Percentiles rank a stretch among this genome's conserved stretches.
Conservation (phyloP, 2,113 vertebrate genomes). For the Hoplias malabaricus region DNA sequence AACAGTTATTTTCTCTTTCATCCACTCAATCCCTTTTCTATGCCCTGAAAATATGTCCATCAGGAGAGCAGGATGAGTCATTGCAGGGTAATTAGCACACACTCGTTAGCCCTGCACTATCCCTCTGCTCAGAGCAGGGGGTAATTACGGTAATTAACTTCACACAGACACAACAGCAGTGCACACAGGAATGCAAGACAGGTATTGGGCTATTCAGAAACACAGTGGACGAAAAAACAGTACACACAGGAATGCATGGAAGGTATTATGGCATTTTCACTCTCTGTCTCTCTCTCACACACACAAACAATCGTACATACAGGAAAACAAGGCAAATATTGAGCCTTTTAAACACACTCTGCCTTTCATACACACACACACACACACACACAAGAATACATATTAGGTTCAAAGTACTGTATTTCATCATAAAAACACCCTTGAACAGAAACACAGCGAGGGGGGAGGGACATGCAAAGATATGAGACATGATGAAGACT, state of each 20-base stretch:
- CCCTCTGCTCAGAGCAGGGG: not conserved
- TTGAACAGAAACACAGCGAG: no score
- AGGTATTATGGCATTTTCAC: not conserved
- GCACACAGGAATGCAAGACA: not conserved
- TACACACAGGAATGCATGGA: not conserved
- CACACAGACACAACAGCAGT: conserved; percentile 25
- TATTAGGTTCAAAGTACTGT: no score
- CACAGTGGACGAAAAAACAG: not conserved
- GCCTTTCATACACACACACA: no score
- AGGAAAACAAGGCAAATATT: no score
- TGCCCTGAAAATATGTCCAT: not conserved
- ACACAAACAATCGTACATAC: not conserved
- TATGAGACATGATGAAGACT: no score
- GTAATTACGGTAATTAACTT: conserved; percentile 2
- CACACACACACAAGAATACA: no score
- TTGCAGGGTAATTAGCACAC: conserved; percentile 1
- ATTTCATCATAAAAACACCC: no score
- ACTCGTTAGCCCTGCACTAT: not conserved
- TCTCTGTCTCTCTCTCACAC: no score
- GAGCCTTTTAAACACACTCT: no score
- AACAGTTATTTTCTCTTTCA: no score
- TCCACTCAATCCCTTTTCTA: not conserved
- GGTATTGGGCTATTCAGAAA: not conserved
- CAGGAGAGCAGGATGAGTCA: not conserved
- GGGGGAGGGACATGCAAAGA: no score